Evolutionary conservation across 2,888 invertebrate species (phyloP), one percentile per base, ranked within the genome.

Genomic region (Branchipolynoe longqiensis): DNA sequence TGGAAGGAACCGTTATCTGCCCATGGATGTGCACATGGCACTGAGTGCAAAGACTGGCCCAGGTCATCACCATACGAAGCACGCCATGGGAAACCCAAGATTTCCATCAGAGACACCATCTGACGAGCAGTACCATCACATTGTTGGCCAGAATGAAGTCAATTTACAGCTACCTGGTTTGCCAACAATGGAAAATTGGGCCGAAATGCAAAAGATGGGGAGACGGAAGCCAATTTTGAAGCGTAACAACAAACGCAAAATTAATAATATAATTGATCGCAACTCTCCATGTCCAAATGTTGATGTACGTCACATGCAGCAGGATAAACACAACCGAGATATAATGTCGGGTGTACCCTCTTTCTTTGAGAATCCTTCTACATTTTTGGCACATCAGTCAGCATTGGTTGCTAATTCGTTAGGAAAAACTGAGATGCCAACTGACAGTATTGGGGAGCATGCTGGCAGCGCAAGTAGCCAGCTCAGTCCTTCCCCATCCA

Each of bases 341-440:
- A 8, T 48, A 1, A 78, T 64, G 22, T 33, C 84, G 33, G n/a
- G 18, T 28, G 78, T 62, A 48, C 90, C 90, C 28, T 97, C 97
- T 48, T 98, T 97, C 92, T 96, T 98, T 95, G 98, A 98, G 89
- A 97, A 98, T 94, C 97, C 98, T 0, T 97, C 96, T 91, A 98
- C 97, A 1, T 98, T 97, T 94, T 94, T 98, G 89, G 97, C 97
- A 4, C 97, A 98, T 90, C 98, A 98, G 93, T 97, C 98, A 0
- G 97, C 97, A 41, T 94, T 98, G 89, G 94, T 98, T 22, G 91
- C 91, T 87, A 91, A 88, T 84, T 91, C 90, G 8, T 18, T 84
- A 25, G 69, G 48, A n/a, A 59, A 84, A 56, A 48, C 78, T 4
- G 78, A 78, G 8, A n/a, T 33, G 3, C 69, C 33, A 33, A 33